phyloP scores from a whole-genome alignment of 64 coral and sea anemone genomes.

The Montipora efflorescens region DNA sequence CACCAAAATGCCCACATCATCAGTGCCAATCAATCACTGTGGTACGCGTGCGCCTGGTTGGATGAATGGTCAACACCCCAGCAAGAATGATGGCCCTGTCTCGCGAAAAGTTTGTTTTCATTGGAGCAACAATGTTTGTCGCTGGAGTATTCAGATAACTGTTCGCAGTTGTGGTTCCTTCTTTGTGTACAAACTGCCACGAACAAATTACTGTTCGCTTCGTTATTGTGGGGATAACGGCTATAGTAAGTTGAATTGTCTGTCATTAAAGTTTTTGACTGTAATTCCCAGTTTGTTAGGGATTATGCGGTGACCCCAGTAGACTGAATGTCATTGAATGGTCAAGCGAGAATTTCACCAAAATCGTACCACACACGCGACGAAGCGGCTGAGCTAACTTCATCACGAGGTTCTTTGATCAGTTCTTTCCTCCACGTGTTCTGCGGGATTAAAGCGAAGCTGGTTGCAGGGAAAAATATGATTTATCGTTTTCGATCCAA shows the following conservation, averaged over 20 bases:
- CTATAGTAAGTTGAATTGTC: not conserved
- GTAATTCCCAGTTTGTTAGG: too few species aligned
- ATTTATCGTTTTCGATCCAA: too few species aligned
- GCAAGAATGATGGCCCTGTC: not conserved
- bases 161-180: conserved; percentile 6
- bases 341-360: too few species aligned
- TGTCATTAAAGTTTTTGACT: too few species aligned
- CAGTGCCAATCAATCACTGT: conserved; percentile 4
- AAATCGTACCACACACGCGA: too few species aligned
- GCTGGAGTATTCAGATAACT: not conserved
- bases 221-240: conserved; percentile 28
- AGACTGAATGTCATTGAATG: too few species aligned
- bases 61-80: conserved; percentile 33
- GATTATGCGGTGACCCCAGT: too few species aligned
- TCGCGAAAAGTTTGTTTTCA: conserved; percentile 34
- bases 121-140: not conserved
- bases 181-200: not conserved
- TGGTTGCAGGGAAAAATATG: too few species aligned
- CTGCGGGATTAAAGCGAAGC: too few species aligned
- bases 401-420: too few species aligned
- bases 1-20: conserved; percentile 27
- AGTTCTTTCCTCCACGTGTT: too few species aligned
- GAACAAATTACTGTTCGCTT: not conserved
- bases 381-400: too few species aligned
- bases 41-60: conserved; percentile 37